A percentile compares a stretch with the other conserved stretches of the same genome.
Evolutionary conservation across 2,888 invertebrate genomes (phyloP).

Genomic region (Didymodactylos carnosus): DNA sequence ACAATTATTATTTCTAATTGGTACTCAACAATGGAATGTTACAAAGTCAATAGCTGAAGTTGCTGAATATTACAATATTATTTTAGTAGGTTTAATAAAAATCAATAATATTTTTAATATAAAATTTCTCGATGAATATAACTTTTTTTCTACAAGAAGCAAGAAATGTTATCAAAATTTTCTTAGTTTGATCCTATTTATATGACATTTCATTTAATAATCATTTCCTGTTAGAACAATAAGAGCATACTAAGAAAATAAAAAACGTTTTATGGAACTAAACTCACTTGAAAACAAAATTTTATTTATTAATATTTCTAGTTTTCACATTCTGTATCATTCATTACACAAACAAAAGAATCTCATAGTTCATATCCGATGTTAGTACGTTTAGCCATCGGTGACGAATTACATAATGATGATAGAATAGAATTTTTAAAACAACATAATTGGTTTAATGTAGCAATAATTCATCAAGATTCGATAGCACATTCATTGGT

Average conservation of each 20-base stretch:
- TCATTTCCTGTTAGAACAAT: too few relatives aligned
- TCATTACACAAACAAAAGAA: not conserved
- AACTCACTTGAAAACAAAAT: not conserved
- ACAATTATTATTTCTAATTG: not conserved
- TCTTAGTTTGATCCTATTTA: too few relatives aligned
- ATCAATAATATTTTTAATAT: too few relatives aligned
- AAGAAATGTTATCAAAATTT: too few relatives aligned
- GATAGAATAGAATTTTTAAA: not conserved
- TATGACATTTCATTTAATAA: too few relatives aligned
- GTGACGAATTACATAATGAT: not conserved
- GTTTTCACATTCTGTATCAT: not conserved
- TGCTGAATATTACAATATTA: not conserved
- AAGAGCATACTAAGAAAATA: not conserved
- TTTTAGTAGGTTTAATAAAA: not conserved
- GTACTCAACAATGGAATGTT: not conserved
- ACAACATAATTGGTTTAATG: not conserved
- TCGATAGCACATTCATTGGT: not conserved
- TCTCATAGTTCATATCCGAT: not conserved
- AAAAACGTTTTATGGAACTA: not conserved
- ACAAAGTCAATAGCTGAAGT: not conserved
- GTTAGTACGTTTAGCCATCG: not conserved
- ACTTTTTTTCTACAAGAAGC: too few relatives aligned
- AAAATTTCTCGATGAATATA: too few relatives aligned
- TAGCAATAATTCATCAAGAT: not conserved
- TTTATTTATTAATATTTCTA: not conserved